A percentile compares a stretch with the other conserved stretches of the same genome.
Conservation (phyloP, 2,888 invertebrate species). For the Eurytoma adleriae region DNA sequence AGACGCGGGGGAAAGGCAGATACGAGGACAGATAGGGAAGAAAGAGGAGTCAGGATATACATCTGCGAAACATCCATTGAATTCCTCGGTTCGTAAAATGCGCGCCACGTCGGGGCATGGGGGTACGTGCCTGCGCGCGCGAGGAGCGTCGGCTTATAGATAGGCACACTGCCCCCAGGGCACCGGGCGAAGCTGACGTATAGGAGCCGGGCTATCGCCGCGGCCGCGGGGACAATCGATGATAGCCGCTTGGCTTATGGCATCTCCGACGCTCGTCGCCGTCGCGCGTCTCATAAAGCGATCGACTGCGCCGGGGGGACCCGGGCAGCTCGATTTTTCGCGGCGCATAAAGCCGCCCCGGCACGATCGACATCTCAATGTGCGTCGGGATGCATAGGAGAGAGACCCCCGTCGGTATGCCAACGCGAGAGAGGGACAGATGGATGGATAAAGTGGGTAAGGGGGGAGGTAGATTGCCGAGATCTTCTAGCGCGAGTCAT, state of each 20-base stretch:
- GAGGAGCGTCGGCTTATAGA: not conserved
- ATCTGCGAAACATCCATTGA: slow-evolving; percentile 63
- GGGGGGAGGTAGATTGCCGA: too few species aligned
- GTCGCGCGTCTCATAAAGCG: slow-evolving; percentile 20
- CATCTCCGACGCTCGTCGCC: slow-evolving; percentile 23
- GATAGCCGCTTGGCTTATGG: slow-evolving; percentile 68
- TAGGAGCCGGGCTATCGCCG: too few species aligned
- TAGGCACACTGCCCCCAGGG: not conserved
- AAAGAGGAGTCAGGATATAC: slow-evolving; percentile 42
- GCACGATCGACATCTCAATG: slow-evolving; percentile 42
- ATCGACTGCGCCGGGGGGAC: slow-evolving; percentile 10
- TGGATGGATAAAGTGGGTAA: too few species aligned
- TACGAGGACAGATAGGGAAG: slow-evolving; percentile 50
- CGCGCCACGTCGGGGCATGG: slow-evolving; percentile 42
- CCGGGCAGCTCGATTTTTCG: slow-evolving; percentile 29
- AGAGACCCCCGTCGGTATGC: not conserved
- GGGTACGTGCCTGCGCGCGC: not conserved
- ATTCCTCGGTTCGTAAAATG: slow-evolving; percentile 62
- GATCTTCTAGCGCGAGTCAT: slow-evolving; percentile 7
- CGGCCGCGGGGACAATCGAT: slow-evolving; percentile 66
- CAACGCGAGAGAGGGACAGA: not conserved
- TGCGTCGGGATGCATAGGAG: not conserved
- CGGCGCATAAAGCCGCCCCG: slow-evolving; percentile 54
- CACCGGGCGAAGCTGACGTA: not conserved
- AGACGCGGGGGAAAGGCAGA: slow-evolving; percentile 16